Base-by-base conservation (phyloP, 2,113 vertebrate species). In the Procavia capensis region DNA sequence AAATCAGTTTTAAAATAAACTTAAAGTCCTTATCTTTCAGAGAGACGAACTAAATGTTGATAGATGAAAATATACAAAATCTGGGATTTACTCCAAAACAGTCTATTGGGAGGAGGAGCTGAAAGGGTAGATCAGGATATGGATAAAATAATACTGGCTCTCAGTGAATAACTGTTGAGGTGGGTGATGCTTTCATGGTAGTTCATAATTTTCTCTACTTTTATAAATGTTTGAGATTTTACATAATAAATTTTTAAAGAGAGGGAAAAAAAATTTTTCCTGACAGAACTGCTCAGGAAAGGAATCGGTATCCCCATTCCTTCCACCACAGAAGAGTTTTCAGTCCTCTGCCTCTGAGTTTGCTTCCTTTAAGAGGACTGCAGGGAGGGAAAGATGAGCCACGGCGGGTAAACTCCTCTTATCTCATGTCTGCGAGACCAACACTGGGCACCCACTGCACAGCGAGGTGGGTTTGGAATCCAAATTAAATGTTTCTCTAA, bases 31-130 rank as follows among this genome's bases (percentile, higher is more conserved):
- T 24, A 68, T 85, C 36, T 95, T 90, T 85, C 74, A 93, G 50
- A 94, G 57, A 89, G 29, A 76, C 3, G 79, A 5, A 79, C 41
- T 81, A 72, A 84, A 79, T 90, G 85, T 11, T 75, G 81, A 85
- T 10, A 92, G 36, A 78, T 70, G 45, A 95, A 97, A 74, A 74
- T 83, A 92, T 74, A 84, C 8, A 36, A 92, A 70, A 24, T 47
- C 57, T 86, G n/a, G 41, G 13, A 70, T 84, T 88, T 90, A 64
- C 86, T 93, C 75, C 72, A 80, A 94, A 79, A 76, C 61, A 81
- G 59, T 22, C 29, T 81, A 20, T 36, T 61, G 78, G 59, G 64
- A 72, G 17, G 66, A 70, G n/a, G 5, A 17, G 1, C 59, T 27
- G 47, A 74, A 95, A 24, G 68, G 59, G 20, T 34, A 1, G 25